Conservation (phyloP, 2,888 invertebrate species). For the Synanthedon vespiformis region DNA sequence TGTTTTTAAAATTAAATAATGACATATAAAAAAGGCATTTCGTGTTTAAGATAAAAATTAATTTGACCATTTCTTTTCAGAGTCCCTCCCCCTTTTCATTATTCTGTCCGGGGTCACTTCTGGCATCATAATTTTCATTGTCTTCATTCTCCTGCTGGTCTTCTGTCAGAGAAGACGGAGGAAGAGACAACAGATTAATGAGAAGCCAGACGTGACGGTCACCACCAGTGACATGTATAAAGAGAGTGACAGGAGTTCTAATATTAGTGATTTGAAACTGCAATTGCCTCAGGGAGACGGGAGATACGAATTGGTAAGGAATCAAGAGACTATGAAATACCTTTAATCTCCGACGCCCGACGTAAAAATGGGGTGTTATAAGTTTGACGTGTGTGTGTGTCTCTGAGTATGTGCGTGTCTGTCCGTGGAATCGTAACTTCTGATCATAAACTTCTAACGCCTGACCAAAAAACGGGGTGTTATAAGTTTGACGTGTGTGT, state of each 20-base stretch:
- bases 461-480: too few species aligned
- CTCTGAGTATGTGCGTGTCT: too few species aligned
- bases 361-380: too few species aligned
- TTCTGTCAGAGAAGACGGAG: slow-evolving; percentile 78
- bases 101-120: slow-evolving; percentile 88
- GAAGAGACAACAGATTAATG: slow-evolving; percentile 53
- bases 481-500: too few species aligned
- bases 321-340: slow-evolving; percentile 4
- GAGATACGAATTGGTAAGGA: slow-evolving; percentile 78
- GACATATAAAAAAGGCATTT: too few species aligned
- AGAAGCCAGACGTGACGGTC: slow-evolving; percentile 71
- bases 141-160: slow-evolving; percentile 83
- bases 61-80: slow-evolving; percentile 39
- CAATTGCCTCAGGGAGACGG: slow-evolving; percentile 87
- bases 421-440: neutral
- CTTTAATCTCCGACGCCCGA: neutral
- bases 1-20: too few species aligned
- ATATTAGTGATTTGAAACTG: slow-evolving; percentile 91
- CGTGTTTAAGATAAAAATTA: neutral
- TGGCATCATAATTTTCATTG: slow-evolving; percentile 85
- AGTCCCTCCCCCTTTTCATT: slow-evolving; percentile 81
- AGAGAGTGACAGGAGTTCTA: slow-evolving; percentile 90
- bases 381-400: too few species aligned
- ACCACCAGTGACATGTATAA: slow-evolving; percentile 65
- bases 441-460: too few species aligned